Percentiles rank a stretch among this genome's conserved stretches.
Evolutionary conservation across 2,888 invertebrate species (phyloP).

Genomic region (Drosophila fulvimacula): DNA sequence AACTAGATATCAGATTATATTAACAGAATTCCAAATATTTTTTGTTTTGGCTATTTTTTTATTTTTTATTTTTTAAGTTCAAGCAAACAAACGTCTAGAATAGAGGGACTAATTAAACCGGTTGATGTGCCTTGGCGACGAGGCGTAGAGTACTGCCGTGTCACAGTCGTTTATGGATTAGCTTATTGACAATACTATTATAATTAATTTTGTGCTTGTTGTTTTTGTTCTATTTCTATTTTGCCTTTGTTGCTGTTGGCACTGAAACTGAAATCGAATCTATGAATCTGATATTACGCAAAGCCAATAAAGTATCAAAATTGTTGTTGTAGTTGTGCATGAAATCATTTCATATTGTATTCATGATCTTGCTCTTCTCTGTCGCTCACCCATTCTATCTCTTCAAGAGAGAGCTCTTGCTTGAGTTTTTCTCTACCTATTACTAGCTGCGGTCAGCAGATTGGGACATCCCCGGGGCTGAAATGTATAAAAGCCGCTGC

Average conservation of each 20-base stretch:
- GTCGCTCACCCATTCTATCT: too few relatives aligned
- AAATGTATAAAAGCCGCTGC: conserved; percentile 58
- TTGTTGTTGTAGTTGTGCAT: conserved; percentile 27
- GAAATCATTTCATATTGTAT: conserved; percentile 5
- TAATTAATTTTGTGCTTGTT: conserved; percentile 30
- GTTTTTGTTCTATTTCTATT: conserved; percentile 8
- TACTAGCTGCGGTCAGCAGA: background rate
- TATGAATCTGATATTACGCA: conserved; percentile 17
- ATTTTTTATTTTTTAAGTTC: background rate
- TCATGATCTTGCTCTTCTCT: conserved; percentile 12
- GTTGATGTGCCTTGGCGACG: conserved; percentile 11
- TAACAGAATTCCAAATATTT: background rate
- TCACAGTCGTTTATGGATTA: conserved; percentile 14
- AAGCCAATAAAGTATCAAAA: conserved; percentile 29
- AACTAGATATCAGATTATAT: conserved; percentile 17
- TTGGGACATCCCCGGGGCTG: background rate
- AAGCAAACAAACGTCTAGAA: background rate
- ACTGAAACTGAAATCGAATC: conserved; percentile 13
- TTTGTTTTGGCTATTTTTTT: conserved; percentile 9
- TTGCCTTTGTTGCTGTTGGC: background rate
- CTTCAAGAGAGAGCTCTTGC: too few relatives aligned
- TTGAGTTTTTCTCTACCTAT: background rate
- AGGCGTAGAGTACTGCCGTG: conserved; percentile 9
- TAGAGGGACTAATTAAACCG: conserved; percentile 17
- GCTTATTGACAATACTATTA: conserved; percentile 40